Evolutionary conservation across 1,140 invertebrate species (phyloP).

Genomic region (Macrobrachium rosenbergii): DNA sequence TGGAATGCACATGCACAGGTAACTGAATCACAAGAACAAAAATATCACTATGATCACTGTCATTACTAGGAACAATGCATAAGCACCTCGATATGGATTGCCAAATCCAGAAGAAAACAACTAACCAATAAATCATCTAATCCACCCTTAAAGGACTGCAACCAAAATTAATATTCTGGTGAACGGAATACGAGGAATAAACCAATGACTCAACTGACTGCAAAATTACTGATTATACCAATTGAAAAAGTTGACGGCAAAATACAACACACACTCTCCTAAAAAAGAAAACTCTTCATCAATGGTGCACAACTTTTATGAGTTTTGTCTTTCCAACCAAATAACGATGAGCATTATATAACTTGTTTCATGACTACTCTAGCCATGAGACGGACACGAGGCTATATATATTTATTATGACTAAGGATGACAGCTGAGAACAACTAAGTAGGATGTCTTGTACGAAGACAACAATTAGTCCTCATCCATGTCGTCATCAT

Average conservation of each 20-base stretch:
- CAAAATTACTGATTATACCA: too few species aligned
- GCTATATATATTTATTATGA: not conserved
- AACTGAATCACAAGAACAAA: not conserved
- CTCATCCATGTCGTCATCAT: conserved; percentile 2
- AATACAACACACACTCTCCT: too few species aligned
- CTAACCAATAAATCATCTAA: not conserved
- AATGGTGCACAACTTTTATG: too few species aligned
- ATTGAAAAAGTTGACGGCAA: too few species aligned
- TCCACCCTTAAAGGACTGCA: not conserved
- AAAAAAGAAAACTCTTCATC: too few species aligned
- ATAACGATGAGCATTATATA: too few species aligned
- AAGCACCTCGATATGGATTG: conserved; percentile 11
- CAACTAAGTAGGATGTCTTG: not conserved
- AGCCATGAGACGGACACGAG: too few species aligned
- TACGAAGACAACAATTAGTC: not conserved
- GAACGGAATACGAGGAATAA: too few species aligned
- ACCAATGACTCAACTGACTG: too few species aligned
- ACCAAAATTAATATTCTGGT: not conserved
- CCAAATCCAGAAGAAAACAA: not conserved
- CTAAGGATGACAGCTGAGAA: not conserved
- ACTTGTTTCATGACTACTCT: too few species aligned
- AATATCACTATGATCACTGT: conserved; percentile 14
- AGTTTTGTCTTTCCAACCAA: too few species aligned
- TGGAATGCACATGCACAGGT: conserved; percentile 3
- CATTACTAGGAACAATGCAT: conserved; percentile 27